Evolutionary conservation across 2,888 invertebrate genomes (phyloP), one percentile per base, ranked within the genome.

Genomic region (Cenopis cana): DNA sequence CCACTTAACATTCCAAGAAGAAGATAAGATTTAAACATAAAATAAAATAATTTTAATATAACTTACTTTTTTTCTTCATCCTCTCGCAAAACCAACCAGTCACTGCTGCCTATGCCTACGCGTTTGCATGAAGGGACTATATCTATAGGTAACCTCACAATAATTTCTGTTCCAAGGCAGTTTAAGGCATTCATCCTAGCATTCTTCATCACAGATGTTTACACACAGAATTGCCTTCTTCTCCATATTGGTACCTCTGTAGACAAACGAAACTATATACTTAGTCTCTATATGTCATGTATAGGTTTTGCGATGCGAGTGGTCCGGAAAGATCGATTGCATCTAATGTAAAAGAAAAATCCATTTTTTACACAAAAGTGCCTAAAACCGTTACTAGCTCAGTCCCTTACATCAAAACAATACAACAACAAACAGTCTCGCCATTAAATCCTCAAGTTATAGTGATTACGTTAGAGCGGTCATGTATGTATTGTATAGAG

Each of bases 401-500:
- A 18, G 14, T n/a, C 20, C 38, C 52, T 52, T 29, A 54, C 24
- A 52, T 52, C 52, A 10, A 38, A 54, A 62, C 62, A 64, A 64
- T 54, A 38, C 50, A 36, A 14, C 10, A 24, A 59, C 59, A 41
- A 24, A 41, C 41, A 18, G 36, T 18, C 36, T 36, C 20, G 36
- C 8, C 52, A 38, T 64, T n/a, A 52, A 38, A 64, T 64, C 11
- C 52, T n/a, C 64, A 38, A 64, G 64, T 64, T 36, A 64, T 54
- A 64, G 64, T 64, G 64, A 64, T 64, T 64, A 54, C 38, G 36
- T 64, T 64, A 24, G 64, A 64, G 54, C 64, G 54, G 38, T 52
- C 20, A 50, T 60, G 70, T 60, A 56, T n/a, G n/a, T 46, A 17
- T 24, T 24, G 24, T 61, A 56, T 62, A 52, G 61, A 18, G 61